Percentiles rank a stretch among this genome's conserved stretches.
Conservation (phyloP, 2,797 vertebrate genomes). For the Zenarchopterus dispar region DNA sequence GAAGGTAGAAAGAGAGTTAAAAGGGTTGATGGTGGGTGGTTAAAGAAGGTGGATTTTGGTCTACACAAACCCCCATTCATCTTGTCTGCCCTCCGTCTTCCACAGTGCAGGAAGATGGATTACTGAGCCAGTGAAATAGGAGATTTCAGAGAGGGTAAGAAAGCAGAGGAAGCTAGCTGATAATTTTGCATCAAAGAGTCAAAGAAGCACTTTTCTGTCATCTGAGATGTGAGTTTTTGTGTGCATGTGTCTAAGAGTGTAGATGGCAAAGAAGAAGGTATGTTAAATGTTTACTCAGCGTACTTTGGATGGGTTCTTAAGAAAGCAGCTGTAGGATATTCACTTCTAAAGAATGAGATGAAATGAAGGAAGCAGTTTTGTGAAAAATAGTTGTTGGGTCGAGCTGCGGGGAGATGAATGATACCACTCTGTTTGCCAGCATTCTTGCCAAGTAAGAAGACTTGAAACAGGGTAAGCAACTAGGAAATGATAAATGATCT, state of each 20-base stretch:
- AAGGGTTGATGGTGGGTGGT: conserved; percentile 21
- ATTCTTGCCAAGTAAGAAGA: not conserved
- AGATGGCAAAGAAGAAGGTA: not conserved
- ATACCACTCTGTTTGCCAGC: not conserved
- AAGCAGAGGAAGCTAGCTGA: conserved; percentile 20
- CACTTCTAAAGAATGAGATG: not conserved
- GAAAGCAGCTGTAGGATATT: not conserved
- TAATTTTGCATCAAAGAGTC: conserved; percentile 34
- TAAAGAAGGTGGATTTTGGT: conserved; percentile 28
- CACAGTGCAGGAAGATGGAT: conserved; percentile 58
- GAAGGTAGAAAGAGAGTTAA: conserved; percentile 24
- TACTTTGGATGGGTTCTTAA: not conserved
- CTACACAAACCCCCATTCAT: conserved; percentile 57
- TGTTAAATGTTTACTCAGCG: not conserved
- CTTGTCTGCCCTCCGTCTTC: conserved; percentile 58
- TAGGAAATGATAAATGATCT: conserved; percentile 7
- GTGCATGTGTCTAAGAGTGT: not conserved
- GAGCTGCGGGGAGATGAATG: conserved; percentile 1
- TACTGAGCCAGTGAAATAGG: conserved; percentile 17
- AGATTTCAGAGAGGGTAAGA: not conserved
- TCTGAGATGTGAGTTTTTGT: conserved; percentile 2
- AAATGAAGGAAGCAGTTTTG: not conserved
- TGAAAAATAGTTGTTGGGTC: not conserved
- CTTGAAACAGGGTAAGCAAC: not conserved
- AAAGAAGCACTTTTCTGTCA: conserved; percentile 27